Conservation (phyloP, 2,888 invertebrate species). For the Catocala sponsa region DNA sequence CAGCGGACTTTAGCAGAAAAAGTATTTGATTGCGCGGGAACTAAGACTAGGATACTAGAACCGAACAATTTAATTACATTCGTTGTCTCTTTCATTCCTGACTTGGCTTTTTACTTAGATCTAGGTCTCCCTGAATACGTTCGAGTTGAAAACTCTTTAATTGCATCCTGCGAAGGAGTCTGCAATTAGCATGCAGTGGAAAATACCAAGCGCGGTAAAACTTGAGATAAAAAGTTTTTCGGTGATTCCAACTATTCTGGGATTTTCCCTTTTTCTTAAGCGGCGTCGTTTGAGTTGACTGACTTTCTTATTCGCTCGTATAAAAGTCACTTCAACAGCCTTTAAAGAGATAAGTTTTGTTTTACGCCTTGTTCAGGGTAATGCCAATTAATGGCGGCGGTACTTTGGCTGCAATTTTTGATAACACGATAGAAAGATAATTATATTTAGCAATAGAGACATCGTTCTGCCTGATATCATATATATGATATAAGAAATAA, state of each 20-base stretch:
- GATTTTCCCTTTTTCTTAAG: constrained; percentile 32
- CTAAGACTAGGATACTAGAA: constrained; percentile 63
- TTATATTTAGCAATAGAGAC: no score
- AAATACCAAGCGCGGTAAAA: constrained; percentile 59
- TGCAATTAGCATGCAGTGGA: constrained; percentile 73
- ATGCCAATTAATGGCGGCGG: neutral
- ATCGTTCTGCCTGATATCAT: no score
- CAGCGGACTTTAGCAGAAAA: constrained; percentile 66
- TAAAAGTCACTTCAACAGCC: constrained; percentile 9
- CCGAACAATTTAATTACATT: constrained; percentile 82
- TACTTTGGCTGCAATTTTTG: no score
- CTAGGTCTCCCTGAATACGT: constrained; percentile 59
- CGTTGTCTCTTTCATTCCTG: constrained; percentile 67
- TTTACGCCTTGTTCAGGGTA: neutral
- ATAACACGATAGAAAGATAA: no score
- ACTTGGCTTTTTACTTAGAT: constrained; percentile 64
- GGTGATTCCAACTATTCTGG: constrained; percentile 25
- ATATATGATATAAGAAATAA: no score
- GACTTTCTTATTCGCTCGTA: constrained; percentile 12
- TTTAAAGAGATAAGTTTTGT: neutral
- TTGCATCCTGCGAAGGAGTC: constrained; percentile 71
- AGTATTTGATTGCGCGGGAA: constrained; percentile 71
- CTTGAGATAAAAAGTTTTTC: constrained; percentile 58
- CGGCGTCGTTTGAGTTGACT: constrained; percentile 16
- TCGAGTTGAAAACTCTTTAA: constrained; percentile 74